Evolutionary conservation across 1,140 invertebrate genomes (phyloP).

Genomic region (Pogonognathellus flavescens): DNA sequence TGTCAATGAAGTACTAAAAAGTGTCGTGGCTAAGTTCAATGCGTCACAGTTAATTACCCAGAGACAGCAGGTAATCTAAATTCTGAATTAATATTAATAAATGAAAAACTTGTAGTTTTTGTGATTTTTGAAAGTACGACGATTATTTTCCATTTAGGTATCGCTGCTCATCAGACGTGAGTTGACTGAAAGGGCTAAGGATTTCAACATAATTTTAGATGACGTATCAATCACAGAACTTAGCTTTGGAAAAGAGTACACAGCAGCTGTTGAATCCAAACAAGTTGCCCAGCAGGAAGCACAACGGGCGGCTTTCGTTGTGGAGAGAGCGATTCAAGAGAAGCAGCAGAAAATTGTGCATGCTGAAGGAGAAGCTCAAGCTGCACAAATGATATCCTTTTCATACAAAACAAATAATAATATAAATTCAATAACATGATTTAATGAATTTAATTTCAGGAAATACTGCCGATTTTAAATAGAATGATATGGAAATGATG

Average conservation of each 20-base stretch:
- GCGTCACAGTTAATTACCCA: constrained; percentile 99
- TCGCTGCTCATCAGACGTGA: constrained; percentile 94
- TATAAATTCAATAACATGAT: too few relatives aligned
- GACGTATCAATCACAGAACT: constrained; percentile 99
- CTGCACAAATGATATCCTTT: constrained; percentile 96
- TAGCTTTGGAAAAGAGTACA: constrained; percentile 99
- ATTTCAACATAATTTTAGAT: constrained; percentile 99
- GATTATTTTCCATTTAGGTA: constrained; percentile 72
- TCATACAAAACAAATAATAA: constrained; percentile 58
- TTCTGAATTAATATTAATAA: too few relatives aligned
- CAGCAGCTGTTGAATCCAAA: constrained; percentile 99
- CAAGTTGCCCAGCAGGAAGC: constrained; percentile 99
- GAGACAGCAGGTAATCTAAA: constrained; percentile 88
- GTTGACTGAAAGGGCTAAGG: constrained; percentile 94
- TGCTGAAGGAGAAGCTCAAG: constrained; percentile 99
- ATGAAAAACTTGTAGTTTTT: neutral
- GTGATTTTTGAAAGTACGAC: neutral
- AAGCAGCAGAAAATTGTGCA: constrained; percentile 99
- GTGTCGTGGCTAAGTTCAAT: constrained; percentile 99
- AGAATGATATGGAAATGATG: constrained; percentile 56
- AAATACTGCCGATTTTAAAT: neutral
- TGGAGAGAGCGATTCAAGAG: constrained; percentile 97
- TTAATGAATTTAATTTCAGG: neutral
- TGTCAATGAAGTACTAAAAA: constrained; percentile 99
- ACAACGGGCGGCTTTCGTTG: constrained; percentile 97